Conservation (phyloP, 2,113 vertebrate species). For the Labrus mixtus region DNA sequence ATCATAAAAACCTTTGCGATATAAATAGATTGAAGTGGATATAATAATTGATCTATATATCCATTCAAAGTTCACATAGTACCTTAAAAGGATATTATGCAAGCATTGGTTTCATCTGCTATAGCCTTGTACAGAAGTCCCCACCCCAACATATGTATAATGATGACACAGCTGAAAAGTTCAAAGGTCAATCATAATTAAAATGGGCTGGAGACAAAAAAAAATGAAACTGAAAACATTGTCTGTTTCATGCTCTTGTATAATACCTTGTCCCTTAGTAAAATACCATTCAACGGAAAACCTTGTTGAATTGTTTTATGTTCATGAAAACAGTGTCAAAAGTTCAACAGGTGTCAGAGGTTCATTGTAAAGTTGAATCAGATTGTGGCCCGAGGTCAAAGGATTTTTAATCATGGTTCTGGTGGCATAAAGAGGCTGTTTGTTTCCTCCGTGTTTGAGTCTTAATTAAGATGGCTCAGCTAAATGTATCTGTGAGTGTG, state of each 20-base stretch:
- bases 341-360: conserved; percentile 12
- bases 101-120: no score
- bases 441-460: conserved; percentile 36
- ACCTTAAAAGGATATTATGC: no score
- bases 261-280: neutral
- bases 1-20: no score
- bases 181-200: conserved; percentile 9
- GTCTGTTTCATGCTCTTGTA: neutral
- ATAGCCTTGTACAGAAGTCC: no score
- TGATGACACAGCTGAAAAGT: neutral
- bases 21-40: no score
- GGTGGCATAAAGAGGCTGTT: conserved; percentile 58
- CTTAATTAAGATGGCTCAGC: conserved; percentile 65
- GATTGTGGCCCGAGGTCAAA: conserved; percentile 8
- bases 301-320: neutral
- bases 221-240: neutral
- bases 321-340: neutral
- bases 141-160: neutral
- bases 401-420: conserved; percentile 15
- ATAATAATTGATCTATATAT: no score
- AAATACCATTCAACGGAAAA: neutral
- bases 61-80: no score
- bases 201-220: neutral
- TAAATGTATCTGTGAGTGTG: conserved; percentile 42
- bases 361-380: conserved; percentile 3